Conservation (phyloP, 2,888 invertebrate species). For the Epistrophella euchroma region DNA sequence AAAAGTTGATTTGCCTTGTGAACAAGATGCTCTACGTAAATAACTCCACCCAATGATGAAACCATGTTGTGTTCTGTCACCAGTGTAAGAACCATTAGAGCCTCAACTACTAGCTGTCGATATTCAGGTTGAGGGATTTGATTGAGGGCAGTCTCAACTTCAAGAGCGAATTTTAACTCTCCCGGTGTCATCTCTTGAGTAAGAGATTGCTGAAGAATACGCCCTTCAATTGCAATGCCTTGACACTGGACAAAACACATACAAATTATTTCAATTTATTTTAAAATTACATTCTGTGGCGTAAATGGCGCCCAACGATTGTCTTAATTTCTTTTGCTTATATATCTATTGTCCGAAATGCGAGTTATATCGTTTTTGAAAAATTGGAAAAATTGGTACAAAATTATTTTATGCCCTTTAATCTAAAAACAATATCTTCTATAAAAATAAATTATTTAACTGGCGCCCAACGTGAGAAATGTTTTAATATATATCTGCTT, state of each 20-base stretch:
- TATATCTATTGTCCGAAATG: no score
- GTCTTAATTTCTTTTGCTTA: not conserved
- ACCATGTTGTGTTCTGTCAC: slow-evolving; percentile 94
- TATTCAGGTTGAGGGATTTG: slow-evolving; percentile 99
- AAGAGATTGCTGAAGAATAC: slow-evolving; percentile 94
- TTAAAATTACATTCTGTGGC: not conserved
- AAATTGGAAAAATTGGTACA: no score
- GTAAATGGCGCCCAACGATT: slow-evolving; percentile 15
- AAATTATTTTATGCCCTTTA: no score
- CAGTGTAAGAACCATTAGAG: slow-evolving; percentile 96
- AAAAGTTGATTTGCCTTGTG: slow-evolving; percentile 97
- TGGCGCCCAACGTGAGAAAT: not conserved
- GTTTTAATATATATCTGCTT: no score
- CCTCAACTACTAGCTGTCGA: slow-evolving; percentile 97
- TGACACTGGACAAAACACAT: slow-evolving; percentile 88
- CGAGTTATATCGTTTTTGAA: not conserved
- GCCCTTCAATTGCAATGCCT: slow-evolving; percentile 96
- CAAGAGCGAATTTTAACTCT: slow-evolving; percentile 98
- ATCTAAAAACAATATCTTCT: no score
- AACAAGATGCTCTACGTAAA: slow-evolving; percentile 96
- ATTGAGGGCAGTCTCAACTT: slow-evolving; percentile 98
- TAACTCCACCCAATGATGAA: slow-evolving; percentile 89
- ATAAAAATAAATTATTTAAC: no score
- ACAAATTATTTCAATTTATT: not conserved
- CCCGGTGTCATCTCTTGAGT: slow-evolving; percentile 99